A percentile compares a stretch with the other conserved stretches of the same genome.
phyloP scores from a whole-genome alignment of 1,140 invertebrate species.

The Drosophila murphyi region DNA sequence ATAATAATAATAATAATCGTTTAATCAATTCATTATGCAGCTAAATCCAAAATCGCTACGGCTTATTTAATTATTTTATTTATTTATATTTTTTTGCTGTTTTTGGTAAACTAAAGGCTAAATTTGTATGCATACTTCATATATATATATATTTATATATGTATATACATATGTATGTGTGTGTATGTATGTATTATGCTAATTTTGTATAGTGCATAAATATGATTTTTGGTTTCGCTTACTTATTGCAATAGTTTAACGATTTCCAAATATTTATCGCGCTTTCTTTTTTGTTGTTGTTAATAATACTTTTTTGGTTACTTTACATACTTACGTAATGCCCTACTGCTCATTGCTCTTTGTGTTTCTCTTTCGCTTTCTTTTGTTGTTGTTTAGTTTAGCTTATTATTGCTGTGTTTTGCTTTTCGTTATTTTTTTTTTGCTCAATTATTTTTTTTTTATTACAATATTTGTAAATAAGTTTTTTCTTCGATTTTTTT shows the following conservation, averaged over 20 bases:
- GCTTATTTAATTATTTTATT: slow-evolving; percentile 51
- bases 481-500: slow-evolving; percentile 40
- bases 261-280: slow-evolving; percentile 77
- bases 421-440: slow-evolving; percentile 55
- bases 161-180: slow-evolving; percentile 42
- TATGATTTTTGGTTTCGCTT: slow-evolving; percentile 54
- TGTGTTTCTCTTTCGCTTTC: slow-evolving; percentile 30
- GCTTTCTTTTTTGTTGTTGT: slow-evolving; percentile 12
- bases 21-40: slow-evolving; percentile 77
- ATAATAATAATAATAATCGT: slow-evolving; percentile 54
- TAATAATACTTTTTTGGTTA: slow-evolving; percentile 71
- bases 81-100: slow-evolving; percentile 18
- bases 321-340: slow-evolving; percentile 32
- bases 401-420: slow-evolving; percentile 41
- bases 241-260: slow-evolving; percentile 78
- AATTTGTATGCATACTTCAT: slow-evolving; percentile 29
- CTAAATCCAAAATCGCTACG: slow-evolving; percentile 77
- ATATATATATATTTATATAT: slow-evolving; percentile 35
- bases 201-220: slow-evolving; percentile 73
- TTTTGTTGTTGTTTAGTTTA: slow-evolving; percentile 30
- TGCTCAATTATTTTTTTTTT: slow-evolving; percentile 34
- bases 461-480: slow-evolving; percentile 76
- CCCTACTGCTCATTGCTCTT: slow-evolving; percentile 44
- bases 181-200: slow-evolving; percentile 51
- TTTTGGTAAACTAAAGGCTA: slow-evolving; percentile 52